Base-by-base conservation (phyloP, 2,888 invertebrate species). In the Apamea sordens region DNA sequence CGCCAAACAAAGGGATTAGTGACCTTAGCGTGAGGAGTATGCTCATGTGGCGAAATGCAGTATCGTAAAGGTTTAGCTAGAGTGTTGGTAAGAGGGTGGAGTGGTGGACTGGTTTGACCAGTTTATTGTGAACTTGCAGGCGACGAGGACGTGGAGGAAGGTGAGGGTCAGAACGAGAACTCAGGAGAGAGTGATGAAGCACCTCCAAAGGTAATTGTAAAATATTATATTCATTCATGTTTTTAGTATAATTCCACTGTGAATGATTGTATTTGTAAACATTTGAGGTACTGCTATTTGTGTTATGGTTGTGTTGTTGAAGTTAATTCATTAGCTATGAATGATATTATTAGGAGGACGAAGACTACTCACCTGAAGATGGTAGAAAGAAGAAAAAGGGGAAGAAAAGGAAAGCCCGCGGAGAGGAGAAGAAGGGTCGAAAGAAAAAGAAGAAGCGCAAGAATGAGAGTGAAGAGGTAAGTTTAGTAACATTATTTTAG, bases 391-490 rank as follows among this genome's bases (percentile, higher is more conserved):
- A 98, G 96, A 99, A 99, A 93, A 99, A 99, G 92, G 99, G 99
- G 44, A 99, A 99, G 95, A 99, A 99, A 94, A 97, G 99, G 92
- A 99, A 99, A 97, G 98, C 98, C 76, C 97, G 98, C 90, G 98
- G 99, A 90, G 99, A 99, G 94, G 98, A 98, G 79, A 99, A 99
- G 94, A 99, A 99, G 93, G 99, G 99, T 88, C 98, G 98, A 94
- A 99, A 99, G 96, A 99, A 99, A 96, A 99, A 99, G 97, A 99
- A 99, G 97, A 99, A 99, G 97, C 98, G 98, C 94, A 99, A 98
- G 97, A 98, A 98, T 95, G 99, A 99, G 89, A 99, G 99, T 95
- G 98, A 98, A 91, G 98, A 98, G 97, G 97, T 96, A 84, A 93
- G 94, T 93, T 73, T 0, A 41, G 21, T 7, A 36, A 21, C 18